A percentile compares a stretch with the other conserved stretches of the same genome.
Conservation (phyloP, 1,140 invertebrate genomes). For the Platyura marginata region DNA sequence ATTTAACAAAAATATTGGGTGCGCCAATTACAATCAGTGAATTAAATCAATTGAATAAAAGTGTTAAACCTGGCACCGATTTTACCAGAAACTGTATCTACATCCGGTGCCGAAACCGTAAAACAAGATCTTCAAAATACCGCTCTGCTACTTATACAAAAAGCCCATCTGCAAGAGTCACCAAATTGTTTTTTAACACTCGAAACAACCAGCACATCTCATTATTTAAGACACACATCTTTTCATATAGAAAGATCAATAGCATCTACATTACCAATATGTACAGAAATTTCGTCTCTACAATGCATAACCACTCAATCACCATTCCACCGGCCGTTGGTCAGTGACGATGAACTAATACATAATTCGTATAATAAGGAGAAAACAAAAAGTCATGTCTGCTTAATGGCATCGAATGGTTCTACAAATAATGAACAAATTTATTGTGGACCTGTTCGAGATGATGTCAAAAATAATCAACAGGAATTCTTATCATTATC, state of each 20-base stretch:
- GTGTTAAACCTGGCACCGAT: neutral
- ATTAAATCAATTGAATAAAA: neutral
- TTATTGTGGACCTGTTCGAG: neutral
- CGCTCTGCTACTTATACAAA: neutral
- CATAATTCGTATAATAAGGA: no score
- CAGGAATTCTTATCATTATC: slow-evolving; percentile 24
- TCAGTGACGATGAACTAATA: no score
- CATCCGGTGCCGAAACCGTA: neutral
- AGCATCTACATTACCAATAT: no score
- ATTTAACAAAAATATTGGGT: no score
- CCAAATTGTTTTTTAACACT: neutral
- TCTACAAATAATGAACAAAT: neutral
- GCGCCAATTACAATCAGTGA: no score
- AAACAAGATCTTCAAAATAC: neutral
- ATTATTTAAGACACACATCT: no score
- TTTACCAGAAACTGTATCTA: neutral
- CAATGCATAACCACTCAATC: neutral
- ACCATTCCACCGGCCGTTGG: neutral
- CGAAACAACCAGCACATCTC: neutral
- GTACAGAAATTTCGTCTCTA: neutral
- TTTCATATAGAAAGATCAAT: no score
- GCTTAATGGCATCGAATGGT: no score
- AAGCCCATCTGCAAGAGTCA: neutral
- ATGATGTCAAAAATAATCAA: neutral
- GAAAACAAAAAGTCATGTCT: no score